Conservation (phyloP, 2,888 invertebrate species). For the Pelosia muscerda region DNA sequence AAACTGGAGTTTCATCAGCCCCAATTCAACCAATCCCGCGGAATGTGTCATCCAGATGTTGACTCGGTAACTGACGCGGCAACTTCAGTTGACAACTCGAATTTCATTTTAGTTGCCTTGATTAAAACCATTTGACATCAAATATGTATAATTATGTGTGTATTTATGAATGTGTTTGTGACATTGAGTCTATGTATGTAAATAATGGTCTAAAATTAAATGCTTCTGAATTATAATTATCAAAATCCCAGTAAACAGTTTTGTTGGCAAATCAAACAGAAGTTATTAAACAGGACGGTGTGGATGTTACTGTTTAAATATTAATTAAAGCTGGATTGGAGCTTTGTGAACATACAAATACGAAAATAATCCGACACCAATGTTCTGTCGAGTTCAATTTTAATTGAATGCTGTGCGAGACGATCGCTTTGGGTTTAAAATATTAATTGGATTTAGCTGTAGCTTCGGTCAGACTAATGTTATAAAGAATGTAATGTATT, state of each 20-base stretch:
- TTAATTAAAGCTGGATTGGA: constrained; percentile 43
- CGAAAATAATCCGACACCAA: constrained; percentile 50
- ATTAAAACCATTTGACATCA: neutral
- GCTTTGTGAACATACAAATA: constrained; percentile 39
- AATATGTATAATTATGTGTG: neutral
- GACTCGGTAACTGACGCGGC: no score
- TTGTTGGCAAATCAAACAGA: neutral
- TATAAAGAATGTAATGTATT: constrained; percentile 22
- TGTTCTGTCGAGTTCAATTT: constrained; percentile 50
- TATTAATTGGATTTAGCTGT: constrained; percentile 55
- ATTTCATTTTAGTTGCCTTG: no score
- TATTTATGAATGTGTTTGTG: no score
- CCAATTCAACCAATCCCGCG: no score
- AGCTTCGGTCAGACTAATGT: constrained; percentile 28
- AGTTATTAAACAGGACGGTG: constrained; percentile 14
- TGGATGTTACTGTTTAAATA: constrained; percentile 41
- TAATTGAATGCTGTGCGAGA: constrained; percentile 52
- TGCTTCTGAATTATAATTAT: neutral
- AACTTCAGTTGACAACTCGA: no score
- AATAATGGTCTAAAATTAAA: neutral
- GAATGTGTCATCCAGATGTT: no score
- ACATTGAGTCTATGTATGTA: no score
- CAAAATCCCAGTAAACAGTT: neutral
- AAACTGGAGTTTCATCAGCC: no score
- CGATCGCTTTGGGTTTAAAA: constrained; percentile 52